Evolutionary conservation across 1,140 invertebrate genomes (phyloP).

Genomic region (Globodera ellingtonae): DNA sequence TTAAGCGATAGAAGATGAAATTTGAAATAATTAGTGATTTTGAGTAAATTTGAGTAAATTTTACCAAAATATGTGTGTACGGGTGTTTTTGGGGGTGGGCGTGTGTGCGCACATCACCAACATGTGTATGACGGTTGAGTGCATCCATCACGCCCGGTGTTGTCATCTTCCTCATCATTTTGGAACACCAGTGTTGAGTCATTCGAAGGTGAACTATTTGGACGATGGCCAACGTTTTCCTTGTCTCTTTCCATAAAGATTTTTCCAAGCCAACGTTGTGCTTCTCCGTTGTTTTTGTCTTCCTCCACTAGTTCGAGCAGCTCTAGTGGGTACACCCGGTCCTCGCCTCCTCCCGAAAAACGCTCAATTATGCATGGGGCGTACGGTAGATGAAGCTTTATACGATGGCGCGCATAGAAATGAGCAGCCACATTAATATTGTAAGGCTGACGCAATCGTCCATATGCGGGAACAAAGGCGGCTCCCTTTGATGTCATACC

Average conservation of each 20-base stretch:
- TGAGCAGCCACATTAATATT: neutral
- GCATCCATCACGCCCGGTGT: too few relatives aligned
- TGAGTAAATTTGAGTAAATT: too few relatives aligned
- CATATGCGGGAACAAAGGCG: neutral
- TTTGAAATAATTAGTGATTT: too few relatives aligned
- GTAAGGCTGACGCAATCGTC: neutral
- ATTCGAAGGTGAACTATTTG: too few relatives aligned
- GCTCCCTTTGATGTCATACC: neutral
- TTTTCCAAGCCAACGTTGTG: neutral
- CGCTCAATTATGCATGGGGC: neutral
- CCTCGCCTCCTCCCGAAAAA: neutral
- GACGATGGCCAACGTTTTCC: neutral
- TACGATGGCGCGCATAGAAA: slow-evolving; percentile 1
- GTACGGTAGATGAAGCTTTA: neutral
- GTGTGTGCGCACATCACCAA: too few relatives aligned
- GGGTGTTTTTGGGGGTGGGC: too few relatives aligned
- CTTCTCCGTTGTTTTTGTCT: neutral
- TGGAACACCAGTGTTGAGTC: too few relatives aligned
- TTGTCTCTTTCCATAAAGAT: neutral
- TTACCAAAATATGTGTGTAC: too few relatives aligned
- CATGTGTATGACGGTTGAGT: too few relatives aligned
- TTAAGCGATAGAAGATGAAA: too few relatives aligned
- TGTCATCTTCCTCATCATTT: too few relatives aligned
- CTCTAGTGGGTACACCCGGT: slow-evolving; percentile 1
- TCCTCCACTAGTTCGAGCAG: neutral